Conservation (phyloP, 2,797 vertebrate species). For the Dermochelys coriacea region DNA sequence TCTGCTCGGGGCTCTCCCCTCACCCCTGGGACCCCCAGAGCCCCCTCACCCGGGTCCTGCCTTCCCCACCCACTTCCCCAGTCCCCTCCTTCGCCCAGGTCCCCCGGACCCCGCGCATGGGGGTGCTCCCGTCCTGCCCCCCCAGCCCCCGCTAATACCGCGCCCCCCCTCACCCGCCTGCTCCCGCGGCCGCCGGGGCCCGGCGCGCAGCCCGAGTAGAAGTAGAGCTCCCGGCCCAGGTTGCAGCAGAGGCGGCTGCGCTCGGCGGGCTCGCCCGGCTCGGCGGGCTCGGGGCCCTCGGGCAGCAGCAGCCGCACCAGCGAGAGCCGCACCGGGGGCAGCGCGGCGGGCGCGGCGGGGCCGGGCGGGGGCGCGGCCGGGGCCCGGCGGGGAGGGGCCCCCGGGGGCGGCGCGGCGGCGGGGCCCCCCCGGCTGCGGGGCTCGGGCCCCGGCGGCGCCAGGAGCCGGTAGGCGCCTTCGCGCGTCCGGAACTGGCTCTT, state of each 20-base stretch:
- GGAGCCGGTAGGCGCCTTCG: constrained; percentile 94
- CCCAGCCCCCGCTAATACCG: not conserved
- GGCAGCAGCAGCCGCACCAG: constrained; percentile 91
- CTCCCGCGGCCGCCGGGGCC: constrained; percentile 85
- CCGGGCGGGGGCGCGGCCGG: constrained; percentile 67
- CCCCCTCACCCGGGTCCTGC: no score
- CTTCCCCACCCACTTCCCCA: no score
- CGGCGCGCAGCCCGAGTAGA: constrained; percentile 85
- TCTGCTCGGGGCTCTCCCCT: not conserved
- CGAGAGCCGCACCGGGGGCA: constrained; percentile 90
- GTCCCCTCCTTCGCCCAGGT: no score
- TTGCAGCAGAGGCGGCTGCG: constrained; percentile 94
- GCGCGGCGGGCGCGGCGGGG: constrained; percentile 79
- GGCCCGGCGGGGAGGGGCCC: constrained; percentile 84
- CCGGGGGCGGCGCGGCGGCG: constrained; percentile 77
- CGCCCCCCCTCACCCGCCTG: constrained; percentile 85
- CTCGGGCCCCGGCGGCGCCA: constrained; percentile 90
- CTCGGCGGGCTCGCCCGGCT: constrained; percentile 79
- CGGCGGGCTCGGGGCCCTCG: constrained; percentile 81
- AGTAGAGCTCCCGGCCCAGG: constrained; percentile 92
- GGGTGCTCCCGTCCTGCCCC: not conserved
- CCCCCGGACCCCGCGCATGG: no score
- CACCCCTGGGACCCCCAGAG: no score
- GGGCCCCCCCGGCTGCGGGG: constrained; percentile 80
- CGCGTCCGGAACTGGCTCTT: constrained; percentile 95